Evolutionary conservation across 2,797 vertebrate genomes (phyloP).

Genomic region (Lepilemur ruficaudatus): DNA sequence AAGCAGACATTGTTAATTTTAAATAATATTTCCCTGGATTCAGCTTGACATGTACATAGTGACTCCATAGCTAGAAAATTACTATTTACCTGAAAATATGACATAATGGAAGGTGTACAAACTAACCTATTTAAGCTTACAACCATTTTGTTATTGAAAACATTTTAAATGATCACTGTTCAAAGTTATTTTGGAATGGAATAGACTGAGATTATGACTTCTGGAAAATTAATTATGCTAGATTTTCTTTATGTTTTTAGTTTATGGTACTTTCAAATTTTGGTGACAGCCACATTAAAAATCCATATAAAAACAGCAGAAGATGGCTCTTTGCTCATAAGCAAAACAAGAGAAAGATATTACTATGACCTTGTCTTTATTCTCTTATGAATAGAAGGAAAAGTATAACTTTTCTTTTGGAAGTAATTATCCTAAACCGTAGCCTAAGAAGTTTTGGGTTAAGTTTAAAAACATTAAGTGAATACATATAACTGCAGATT

Average conservation of each 20-base stretch:
- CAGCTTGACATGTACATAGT: neutral
- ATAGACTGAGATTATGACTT: constrained; percentile 27
- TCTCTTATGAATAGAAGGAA: neutral
- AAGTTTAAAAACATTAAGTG: neutral
- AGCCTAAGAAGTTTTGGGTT: neutral
- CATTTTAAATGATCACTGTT: neutral
- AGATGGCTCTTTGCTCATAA: neutral
- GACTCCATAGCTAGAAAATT: neutral
- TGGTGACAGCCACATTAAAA: neutral
- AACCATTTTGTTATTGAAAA: constrained; percentile 2
- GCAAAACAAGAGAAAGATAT: neutral
- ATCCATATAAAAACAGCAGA: neutral
- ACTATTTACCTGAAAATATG: neutral
- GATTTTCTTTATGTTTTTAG: neutral
- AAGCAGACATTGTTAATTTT: neutral
- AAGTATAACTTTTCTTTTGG: constrained; percentile 12
- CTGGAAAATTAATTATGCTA: constrained; percentile 16
- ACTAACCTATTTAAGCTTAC: neutral
- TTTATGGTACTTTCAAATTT: constrained; percentile 11
- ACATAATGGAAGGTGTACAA: neutral
- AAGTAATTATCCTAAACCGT: neutral
- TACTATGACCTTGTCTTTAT: neutral
- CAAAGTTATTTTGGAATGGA: constrained; percentile 2
- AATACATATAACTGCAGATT: neutral
- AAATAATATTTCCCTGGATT: neutral